Base-by-base conservation (phyloP, 2,888 invertebrate species). In the Abrostola triplasia region DNA sequence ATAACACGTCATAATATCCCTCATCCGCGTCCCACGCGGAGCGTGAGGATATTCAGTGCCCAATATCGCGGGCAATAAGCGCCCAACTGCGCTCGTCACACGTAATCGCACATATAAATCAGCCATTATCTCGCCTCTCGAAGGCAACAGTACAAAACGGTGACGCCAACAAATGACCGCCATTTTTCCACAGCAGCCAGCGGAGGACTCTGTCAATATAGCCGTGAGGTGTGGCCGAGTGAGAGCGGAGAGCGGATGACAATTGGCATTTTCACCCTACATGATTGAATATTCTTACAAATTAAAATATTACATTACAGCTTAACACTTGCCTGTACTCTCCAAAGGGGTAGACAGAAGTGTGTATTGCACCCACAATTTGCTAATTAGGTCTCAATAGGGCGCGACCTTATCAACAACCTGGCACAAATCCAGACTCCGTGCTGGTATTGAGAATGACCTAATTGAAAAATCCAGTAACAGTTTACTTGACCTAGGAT, bases 151-250 rank as follows among this genome's bases (percentile, higher is more conserved):
- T 91, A 93, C 93, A 92, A 92, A 92, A 91, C 90, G 87, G 90
- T 88, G 93, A 93, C 93, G 87, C 83, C 91, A 90, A 94, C 94
- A 94, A 94, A 94, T 94, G 92, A 91, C 90, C 86, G 89, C 89
- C 89, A 94, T 94, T 94, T 93, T 91, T 94, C 94, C 89, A 84
- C 88, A 84, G 89, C 92, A 90, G 88, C 93, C 91, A 87, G 86
- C 89, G 87, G 89, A 93, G 92, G 92, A 92, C 92, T 93, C 93
- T 94, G 94, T 94, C 94, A 94, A 93, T 94, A 93, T 92, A 92
- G 89, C 88, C 86, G 84, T 67, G 67, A 71, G 61, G 81, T 62
- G 67, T 53, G 83, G 79, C 13, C 36, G 54, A 76, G 70, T 65
- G 52, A 37, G 10, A 69, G 77, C 69, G 70, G 54, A 5, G 42